Evolutionary conservation across 2,888 invertebrate genomes (phyloP).

Genomic region (Catonia carolina): DNA sequence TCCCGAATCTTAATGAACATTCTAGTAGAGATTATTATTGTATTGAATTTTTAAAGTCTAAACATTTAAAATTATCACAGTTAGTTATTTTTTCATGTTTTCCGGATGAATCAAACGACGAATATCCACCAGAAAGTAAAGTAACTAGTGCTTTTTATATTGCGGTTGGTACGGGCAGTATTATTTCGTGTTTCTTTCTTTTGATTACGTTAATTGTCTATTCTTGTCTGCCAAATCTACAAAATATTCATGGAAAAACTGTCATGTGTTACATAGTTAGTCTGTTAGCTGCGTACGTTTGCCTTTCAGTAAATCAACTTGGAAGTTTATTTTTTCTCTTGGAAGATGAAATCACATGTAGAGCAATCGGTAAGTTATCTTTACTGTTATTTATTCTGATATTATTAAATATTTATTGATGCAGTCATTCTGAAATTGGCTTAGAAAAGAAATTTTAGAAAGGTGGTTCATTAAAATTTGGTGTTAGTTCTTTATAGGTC

Average conservation of each 20-base stretch:
- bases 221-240: slow-evolving; percentile 54
- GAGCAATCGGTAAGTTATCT: slow-evolving; percentile 1
- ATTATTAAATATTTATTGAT: neutral
- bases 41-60: slow-evolving; percentile 40
- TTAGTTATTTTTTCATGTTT: slow-evolving; percentile 38
- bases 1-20: neutral
- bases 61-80: slow-evolving; percentile 26
- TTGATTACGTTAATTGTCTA: slow-evolving; percentile 60
- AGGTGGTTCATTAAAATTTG: no score
- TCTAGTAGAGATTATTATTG: slow-evolving; percentile 19
- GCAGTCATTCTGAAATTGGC: slow-evolving; percentile 30
- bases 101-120: slow-evolving; percentile 35
- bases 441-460: no score
- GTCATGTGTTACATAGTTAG: slow-evolving; percentile 62
- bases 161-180: slow-evolving; percentile 38
- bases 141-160: slow-evolving; percentile 4
- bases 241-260: slow-evolving; percentile 67
- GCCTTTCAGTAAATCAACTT: slow-evolving; percentile 53
- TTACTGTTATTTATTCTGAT: neutral
- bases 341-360: neutral
- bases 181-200: slow-evolving; percentile 60
- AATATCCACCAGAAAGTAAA: neutral
- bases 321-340: neutral
- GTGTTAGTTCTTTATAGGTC: no score
- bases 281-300: slow-evolving; percentile 57